Evolutionary conservation across 2,888 invertebrate species (phyloP), one percentile per base, ranked within the genome.

Genomic region (Exephanes ischioxanthus): DNA sequence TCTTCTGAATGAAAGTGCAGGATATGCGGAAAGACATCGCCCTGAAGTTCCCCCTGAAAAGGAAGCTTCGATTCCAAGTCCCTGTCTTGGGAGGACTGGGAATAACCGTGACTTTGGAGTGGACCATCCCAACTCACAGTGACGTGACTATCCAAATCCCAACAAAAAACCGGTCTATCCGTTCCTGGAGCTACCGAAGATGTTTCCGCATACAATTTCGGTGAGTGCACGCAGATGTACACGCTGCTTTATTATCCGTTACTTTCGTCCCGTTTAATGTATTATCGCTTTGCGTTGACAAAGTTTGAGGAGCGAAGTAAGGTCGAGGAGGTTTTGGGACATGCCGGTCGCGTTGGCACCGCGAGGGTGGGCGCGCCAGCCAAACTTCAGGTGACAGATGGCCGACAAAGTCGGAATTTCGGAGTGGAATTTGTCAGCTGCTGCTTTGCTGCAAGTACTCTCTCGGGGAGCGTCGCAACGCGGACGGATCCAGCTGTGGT

Each of bases 331-430:
- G 33, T 53, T 19, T n/a, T 37, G 71, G 78, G 63, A 45, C 63
- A 78, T 75, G 75, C 70, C 53, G 77, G 75, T 70, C 63, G 63
- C 75, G 63, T 73, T 79, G 67, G 67, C 55, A 30, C 77, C 58
- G 75, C 71, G 80, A 58, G 78, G 67, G 75, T 37, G 61, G 55
- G 26, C 9, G 37, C 63, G 45, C 45, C 45, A 63, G 63, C 63
- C 77, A 45, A 87, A 88, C 82, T 88, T 88, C 83, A 86, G 87
- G 88, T 88, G 87, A 88, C 88, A 88, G 86, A 88, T 88, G 88
- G 88, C 86, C 86, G 86, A 87, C 88, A 88, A 88, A 88, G 88
- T 87, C 86, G 88, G 86, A 88, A 88, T 88, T 88, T 87, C 81
- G 81, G 83, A 80, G 83, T 76, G 83, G 85, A 88, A 88, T 83